Evolutionary conservation across 92 coral and sea anemone genomes (phyloP).

Genomic region (Actinostola sp.): DNA sequence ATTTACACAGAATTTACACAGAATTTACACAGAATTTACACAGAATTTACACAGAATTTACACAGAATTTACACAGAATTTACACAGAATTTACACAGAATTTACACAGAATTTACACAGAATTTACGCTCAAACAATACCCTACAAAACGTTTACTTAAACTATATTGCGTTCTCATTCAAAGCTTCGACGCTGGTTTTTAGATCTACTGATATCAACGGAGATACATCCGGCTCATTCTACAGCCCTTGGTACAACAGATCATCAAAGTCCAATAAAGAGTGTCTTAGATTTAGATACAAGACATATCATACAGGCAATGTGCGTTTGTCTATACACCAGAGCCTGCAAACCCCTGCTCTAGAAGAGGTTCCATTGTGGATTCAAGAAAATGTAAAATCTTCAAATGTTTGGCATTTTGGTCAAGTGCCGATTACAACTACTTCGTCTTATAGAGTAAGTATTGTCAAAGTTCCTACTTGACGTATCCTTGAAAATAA

Average conservation of each 20-base stretch:
- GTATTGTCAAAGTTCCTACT: background rate
- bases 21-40: too few relatives aligned
- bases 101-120: background rate
- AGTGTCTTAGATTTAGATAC: conserved; percentile 32
- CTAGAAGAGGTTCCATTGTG: conserved; percentile 15
- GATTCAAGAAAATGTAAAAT: background rate
- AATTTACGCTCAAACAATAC: background rate
- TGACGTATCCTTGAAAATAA: background rate
- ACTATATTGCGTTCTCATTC: too few relatives aligned
- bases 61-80: too few relatives aligned
- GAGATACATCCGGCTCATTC: background rate
- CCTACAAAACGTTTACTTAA: conserved; percentile 1
- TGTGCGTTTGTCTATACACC: conserved; percentile 1
- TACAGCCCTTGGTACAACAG: conserved; percentile 32
- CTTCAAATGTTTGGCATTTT: conserved; percentile 14
- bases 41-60: too few relatives aligned
- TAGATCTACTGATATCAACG: background rate
- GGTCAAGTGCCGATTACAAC: conserved; percentile 26
- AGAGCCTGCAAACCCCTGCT: background rate
- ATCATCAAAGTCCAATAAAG: conserved; percentile 18
- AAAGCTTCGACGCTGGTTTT: conserved; percentile 4
- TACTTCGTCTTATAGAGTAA: conserved; percentile 10
- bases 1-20: too few relatives aligned
- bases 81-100: too few relatives aligned
- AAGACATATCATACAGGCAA: background rate